These are phyloP conservation scores for Aproaerema taeniolella DNA, from an alignment of 2,888 invertebrate genomes.

Conservation along the genomic window DNA sequence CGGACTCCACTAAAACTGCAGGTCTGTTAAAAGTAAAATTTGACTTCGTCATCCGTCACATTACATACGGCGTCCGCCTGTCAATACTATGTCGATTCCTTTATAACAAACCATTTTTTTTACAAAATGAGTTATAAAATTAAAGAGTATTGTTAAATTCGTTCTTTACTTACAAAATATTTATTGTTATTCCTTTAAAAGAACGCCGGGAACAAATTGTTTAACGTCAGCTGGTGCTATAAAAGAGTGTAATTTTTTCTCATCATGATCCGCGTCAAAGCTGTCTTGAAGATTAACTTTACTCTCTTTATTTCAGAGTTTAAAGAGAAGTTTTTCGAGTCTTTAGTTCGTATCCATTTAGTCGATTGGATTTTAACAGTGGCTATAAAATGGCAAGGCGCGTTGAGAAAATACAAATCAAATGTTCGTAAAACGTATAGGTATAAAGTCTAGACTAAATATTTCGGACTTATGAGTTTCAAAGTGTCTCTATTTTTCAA, in stretches of 20 bases:
- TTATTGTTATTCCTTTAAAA: constrained; percentile 2
- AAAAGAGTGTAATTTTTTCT: constrained; percentile 10
- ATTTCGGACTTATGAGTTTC: no score
- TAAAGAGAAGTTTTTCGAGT: constrained; percentile 4
- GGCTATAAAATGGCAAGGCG: constrained; percentile 1
- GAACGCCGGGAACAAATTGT: constrained; percentile 2
- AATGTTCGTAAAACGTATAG: background rate
- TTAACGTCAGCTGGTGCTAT: constrained; percentile 7
- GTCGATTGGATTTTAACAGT: constrained; percentile 9
- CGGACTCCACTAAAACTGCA: constrained; percentile 11
- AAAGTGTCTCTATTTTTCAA: no score
- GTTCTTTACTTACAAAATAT: constrained; percentile 1
- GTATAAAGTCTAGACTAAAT: no score
- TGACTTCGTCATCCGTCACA: background rate
- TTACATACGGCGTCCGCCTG: constrained; percentile 28
- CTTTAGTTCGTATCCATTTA: constrained; percentile 7
- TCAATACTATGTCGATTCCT: constrained; percentile 25
- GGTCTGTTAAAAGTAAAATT: constrained; percentile 5
- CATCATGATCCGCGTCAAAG: constrained; percentile 8
- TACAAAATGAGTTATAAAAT: no score
- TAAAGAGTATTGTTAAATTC: background rate
- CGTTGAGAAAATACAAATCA: background rate
- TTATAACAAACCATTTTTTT: no score
- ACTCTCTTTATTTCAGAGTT: constrained; percentile 1
- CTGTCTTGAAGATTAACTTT: constrained; percentile 7